phyloP scores from a whole-genome alignment of 2,888 invertebrate genomes.

The Ceriagrion tenellum region DNA sequence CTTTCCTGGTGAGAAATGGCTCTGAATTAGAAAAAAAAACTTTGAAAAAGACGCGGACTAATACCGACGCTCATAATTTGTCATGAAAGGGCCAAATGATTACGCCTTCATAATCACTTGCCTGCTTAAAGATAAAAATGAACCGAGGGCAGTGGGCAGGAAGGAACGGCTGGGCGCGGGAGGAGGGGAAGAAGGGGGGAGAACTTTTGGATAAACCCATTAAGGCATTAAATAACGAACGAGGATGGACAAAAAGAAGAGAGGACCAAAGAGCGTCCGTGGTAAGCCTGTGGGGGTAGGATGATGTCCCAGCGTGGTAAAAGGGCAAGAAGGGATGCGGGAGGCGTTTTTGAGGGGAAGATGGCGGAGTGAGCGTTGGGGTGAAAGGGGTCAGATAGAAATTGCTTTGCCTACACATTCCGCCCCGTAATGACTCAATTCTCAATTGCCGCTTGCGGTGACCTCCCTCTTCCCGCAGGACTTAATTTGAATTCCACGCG shows the following conservation, averaged over 20 bases:
- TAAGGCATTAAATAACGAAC: conserved; percentile 31
- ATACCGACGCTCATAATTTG: not conserved
- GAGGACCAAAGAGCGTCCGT: not conserved
- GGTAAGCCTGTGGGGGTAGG: not conserved
- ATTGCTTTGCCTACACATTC: conserved; percentile 66
- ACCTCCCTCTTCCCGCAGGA: conserved; percentile 37
- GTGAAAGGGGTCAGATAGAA: conserved; percentile 50
- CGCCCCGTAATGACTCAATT: conserved; percentile 65
- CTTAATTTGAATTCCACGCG: conserved; percentile 65
- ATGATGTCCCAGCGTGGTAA: not conserved
- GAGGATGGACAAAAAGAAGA: not conserved
- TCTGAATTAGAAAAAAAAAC: not conserved
- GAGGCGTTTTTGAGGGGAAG: not conserved
- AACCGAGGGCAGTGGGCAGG: not conserved
- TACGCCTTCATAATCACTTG: conserved; percentile 24
- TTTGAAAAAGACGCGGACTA: not conserved
- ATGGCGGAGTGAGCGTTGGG: not conserved
- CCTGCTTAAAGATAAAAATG: not conserved
- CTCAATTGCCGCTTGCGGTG: conserved; percentile 64
- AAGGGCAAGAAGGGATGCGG: not conserved
- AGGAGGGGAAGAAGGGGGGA: not conserved
- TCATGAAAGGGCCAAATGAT: not conserved
- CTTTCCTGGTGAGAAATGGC: not conserved
- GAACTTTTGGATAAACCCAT: conserved; percentile 34
- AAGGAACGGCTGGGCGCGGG: too few species aligned